Percentiles rank a stretch among this genome's conserved stretches.
These are phyloP conservation scores for Oceanodroma leucorhoa DNA, from an alignment of 2,797 vertebrate genomes.

Conservation along the genomic window DNA sequence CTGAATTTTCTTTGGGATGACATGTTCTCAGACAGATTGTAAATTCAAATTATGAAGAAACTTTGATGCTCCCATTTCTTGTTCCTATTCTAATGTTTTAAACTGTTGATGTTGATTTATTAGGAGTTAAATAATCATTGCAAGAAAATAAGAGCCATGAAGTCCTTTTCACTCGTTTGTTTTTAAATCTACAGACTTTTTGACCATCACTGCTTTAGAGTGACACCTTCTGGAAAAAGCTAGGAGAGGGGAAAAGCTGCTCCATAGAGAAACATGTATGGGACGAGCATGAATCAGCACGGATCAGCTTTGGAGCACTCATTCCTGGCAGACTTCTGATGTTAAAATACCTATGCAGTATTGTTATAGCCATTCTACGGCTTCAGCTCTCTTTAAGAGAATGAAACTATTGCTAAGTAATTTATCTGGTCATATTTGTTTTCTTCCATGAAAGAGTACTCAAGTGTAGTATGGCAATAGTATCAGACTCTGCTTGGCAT, in stretches of 20 bases:
- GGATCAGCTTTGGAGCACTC: neutral
- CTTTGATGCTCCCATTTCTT: neutral
- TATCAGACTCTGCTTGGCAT: neutral
- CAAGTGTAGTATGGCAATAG: neutral
- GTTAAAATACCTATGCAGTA: neutral
- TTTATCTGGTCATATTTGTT: neutral
- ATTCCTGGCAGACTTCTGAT: neutral
- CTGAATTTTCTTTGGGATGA: neutral
- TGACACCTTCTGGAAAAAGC: conserved; percentile 75
- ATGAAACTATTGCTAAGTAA: neutral
- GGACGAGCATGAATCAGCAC: fast-evolving
- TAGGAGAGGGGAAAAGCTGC: neutral
- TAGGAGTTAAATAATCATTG: neutral
- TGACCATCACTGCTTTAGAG: conserved; percentile 58
- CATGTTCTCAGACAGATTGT: neutral
- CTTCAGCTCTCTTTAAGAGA: neutral
- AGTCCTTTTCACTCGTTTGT: neutral
- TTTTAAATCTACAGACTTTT: neutral
- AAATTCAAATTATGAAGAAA: neutral
- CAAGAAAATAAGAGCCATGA: neutral
- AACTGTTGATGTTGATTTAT: neutral
- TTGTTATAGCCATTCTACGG: neutral
- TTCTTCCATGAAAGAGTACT: neutral
- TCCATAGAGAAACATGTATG: neutral
- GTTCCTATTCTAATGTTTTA: neutral